Percentiles rank a stretch among this genome's conserved stretches.
Conservation (phyloP, 2,113 vertebrate genomes). For the Pleuronectes platessa region DNA sequence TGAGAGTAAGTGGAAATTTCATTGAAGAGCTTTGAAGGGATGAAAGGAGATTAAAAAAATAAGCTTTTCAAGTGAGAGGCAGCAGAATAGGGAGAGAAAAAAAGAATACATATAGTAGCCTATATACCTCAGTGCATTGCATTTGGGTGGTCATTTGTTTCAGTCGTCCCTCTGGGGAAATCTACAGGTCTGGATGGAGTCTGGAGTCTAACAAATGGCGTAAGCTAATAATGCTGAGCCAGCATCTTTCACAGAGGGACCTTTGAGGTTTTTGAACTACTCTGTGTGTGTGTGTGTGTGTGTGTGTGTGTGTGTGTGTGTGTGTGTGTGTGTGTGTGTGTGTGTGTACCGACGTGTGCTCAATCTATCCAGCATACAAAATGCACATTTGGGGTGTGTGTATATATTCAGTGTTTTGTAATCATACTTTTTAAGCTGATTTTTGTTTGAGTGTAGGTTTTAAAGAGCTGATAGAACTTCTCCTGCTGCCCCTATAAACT, state of each 20-base stretch:
- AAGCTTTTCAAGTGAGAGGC: constrained; percentile 12
- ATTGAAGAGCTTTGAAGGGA: constrained; percentile 28
- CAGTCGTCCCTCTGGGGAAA: constrained; percentile 62
- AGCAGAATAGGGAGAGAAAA: background rate
- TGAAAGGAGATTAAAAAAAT: constrained; percentile 14
- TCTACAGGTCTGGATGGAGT: constrained; percentile 53
- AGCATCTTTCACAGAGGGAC: background rate
- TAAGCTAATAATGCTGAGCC: constrained; percentile 14
- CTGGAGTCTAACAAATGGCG: constrained; percentile 66
- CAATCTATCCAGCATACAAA: background rate
- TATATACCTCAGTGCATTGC: constrained; percentile 21
- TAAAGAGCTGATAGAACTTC: constrained; percentile 21
- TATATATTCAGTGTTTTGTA: background rate
- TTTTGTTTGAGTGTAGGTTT: background rate
- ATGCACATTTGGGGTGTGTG: background rate
- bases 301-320: background rate
- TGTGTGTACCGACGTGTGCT: background rate
- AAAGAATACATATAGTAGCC: background rate
- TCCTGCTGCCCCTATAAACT: constrained; percentile 57
- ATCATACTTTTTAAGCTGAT: background rate
- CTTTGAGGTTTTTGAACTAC: constrained; percentile 9
- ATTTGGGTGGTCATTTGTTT: constrained; percentile 49
- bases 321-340: no score
- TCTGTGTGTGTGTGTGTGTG: background rate
- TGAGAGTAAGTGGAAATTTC: background rate